A percentile compares a stretch with the other conserved stretches of the same genome.
Conservation (phyloP, 1,140 invertebrate genomes). For the Oncopodura yosiiana region DNA sequence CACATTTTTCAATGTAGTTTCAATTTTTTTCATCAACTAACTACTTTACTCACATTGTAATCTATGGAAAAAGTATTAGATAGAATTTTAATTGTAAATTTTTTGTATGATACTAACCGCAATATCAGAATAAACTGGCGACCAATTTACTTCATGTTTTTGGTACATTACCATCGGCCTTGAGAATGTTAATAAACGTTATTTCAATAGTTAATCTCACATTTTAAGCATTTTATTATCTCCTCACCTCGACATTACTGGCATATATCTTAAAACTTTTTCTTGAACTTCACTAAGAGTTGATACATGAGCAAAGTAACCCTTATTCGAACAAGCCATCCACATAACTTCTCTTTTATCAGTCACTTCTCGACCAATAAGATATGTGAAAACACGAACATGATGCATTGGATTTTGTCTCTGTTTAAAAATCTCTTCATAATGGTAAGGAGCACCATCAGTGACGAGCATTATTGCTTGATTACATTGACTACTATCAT, state of each 20-base stretch:
- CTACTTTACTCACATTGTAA: too few relatives aligned
- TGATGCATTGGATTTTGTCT: constrained; percentile 27
- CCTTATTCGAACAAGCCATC: constrained; percentile 96
- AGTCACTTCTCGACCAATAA: constrained; percentile 88
- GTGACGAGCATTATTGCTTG: constrained; percentile 98
- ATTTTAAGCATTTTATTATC: too few relatives aligned
- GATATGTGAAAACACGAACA: constrained; percentile 92
- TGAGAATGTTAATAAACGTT: too few relatives aligned
- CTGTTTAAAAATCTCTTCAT: constrained; percentile 80
- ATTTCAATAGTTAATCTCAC: too few relatives aligned
- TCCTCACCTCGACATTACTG: constrained; percentile 79
- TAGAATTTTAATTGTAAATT: constrained; percentile 24
- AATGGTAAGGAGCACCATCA: constrained; percentile 90
- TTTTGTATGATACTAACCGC: constrained; percentile 60
- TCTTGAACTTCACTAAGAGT: constrained; percentile 86
- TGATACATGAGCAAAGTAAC: constrained; percentile 87
- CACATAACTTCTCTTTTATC: constrained; percentile 84
- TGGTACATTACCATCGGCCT: constrained; percentile 65
- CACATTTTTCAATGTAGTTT: too few relatives aligned
- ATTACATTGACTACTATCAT: constrained; percentile 79
- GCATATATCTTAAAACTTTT: constrained; percentile 82
- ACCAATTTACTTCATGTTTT: constrained; percentile 77
- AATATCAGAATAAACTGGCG: constrained; percentile 81
- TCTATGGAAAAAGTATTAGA: constrained; percentile 19
- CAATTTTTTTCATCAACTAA: too few relatives aligned